phyloP scores from a whole-genome alignment of 2,888 invertebrate species.

The Agonopterix heracliana region DNA sequence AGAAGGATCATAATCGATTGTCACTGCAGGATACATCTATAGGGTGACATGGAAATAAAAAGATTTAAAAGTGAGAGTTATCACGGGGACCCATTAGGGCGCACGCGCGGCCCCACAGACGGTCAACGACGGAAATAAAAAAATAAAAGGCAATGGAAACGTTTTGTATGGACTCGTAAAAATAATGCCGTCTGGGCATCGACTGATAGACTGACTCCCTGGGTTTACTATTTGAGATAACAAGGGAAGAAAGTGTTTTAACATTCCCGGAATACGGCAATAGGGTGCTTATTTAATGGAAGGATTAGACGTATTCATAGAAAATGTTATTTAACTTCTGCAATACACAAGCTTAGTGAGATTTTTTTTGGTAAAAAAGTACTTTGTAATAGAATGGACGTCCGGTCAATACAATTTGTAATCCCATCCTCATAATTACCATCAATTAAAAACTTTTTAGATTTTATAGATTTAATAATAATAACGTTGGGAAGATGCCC shows the following conservation, averaged over 20 bases:
- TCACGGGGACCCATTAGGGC: constrained; percentile 70
- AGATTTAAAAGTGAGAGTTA: constrained; percentile 74
- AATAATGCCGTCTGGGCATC: constrained; percentile 40
- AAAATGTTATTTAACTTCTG: no score
- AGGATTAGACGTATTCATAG: no score
- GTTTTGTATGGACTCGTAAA: constrained; percentile 49
- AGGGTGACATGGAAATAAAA: constrained; percentile 62
- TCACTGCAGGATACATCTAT: constrained; percentile 21
- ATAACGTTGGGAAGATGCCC: no score
- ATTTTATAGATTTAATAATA: no score
- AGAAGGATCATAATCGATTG: constrained; percentile 27
- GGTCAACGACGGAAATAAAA: constrained; percentile 43
- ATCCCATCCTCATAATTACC: no score
- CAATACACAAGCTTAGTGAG: no score
- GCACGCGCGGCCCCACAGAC: constrained; percentile 68
- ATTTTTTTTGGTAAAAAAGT: no score
- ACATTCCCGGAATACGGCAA: constrained; percentile 1
- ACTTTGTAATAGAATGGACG: no score
- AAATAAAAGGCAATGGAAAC: constrained; percentile 24
- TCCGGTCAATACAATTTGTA: no score
- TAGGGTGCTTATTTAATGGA: no score
- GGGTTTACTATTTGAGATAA: constrained; percentile 32
- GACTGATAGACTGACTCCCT: constrained; percentile 52
- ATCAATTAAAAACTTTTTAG: no score
- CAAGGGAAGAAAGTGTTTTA: constrained; percentile 1